These are phyloP conservation scores for Macaca nemestrina DNA, from an alignment of 2,113 vertebrate genomes.

Conservation along the genomic window DNA sequence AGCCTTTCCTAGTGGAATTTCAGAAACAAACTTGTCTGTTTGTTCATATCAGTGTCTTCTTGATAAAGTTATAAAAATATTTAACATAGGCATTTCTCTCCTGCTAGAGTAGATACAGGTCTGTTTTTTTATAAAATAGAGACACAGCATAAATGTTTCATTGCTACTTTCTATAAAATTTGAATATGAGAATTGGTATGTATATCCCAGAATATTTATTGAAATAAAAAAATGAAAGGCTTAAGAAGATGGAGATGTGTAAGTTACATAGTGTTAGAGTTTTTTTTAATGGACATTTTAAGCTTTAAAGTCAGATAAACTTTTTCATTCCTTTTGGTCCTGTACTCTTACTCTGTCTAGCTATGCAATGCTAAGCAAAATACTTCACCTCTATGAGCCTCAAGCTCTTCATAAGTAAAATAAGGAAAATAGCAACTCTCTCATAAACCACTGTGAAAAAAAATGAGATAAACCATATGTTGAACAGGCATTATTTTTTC, in stretches of 20 bases:
- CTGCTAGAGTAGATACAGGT: neutral
- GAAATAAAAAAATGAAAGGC: neutral
- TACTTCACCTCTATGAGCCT: neutral
- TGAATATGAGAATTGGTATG: neutral
- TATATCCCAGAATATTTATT: neutral
- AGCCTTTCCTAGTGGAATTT: slow-evolving; percentile 38
- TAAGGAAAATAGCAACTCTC: neutral
- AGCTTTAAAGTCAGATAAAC: neutral
- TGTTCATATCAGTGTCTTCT: neutral
- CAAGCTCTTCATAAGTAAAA: neutral
- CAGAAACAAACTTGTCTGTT: neutral
- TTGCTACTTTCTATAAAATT: neutral
- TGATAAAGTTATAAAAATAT: neutral
- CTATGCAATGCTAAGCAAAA: neutral
- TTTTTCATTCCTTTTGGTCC: neutral
- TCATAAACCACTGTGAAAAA: neutral
- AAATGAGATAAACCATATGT: neutral
- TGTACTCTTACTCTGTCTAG: neutral
- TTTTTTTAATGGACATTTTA: neutral
- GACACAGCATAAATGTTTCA: fast-evolving
- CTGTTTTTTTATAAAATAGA: neutral
- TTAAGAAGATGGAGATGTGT: neutral
- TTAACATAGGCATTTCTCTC: neutral
- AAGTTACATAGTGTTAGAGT: neutral
- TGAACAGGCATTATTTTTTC: neutral